Evolutionary conservation across 2,797 vertebrate genomes (phyloP).

Genomic region (Spea hammondii): DNA sequence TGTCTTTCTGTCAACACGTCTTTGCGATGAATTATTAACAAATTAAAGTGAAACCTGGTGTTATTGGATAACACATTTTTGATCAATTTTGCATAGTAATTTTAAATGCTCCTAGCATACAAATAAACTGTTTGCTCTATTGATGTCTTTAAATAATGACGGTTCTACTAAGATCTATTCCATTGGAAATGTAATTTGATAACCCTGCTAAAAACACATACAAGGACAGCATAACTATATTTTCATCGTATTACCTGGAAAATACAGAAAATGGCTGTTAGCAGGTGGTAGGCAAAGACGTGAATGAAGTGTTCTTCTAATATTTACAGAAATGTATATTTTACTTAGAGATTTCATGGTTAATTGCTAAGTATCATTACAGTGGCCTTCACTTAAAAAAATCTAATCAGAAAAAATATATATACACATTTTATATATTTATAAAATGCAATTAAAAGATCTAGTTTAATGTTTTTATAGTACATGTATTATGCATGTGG

Average conservation of each 20-base stretch:
- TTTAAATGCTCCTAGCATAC: conserved; percentile 16
- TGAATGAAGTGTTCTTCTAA: too few relatives aligned
- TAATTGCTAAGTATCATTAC: too few relatives aligned
- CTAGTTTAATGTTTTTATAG: too few relatives aligned
- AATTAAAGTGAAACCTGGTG: conserved; percentile 17
- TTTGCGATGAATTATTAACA: conserved; percentile 45
- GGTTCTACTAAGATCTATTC: conserved; percentile 22
- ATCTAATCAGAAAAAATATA: too few relatives aligned
- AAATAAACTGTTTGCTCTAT: conserved; percentile 10
- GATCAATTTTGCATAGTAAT: conserved; percentile 50
- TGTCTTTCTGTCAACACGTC: conserved; percentile 46
- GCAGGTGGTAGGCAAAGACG: too few relatives aligned
- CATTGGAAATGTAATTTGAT: conserved; percentile 19
- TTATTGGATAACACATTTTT: neutral
- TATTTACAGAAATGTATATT: too few relatives aligned
- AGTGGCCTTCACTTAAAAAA: too few relatives aligned
- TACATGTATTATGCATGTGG: too few relatives aligned
- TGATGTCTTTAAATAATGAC: conserved; percentile 17
- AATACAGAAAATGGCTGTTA: too few relatives aligned
- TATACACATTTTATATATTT: too few relatives aligned
- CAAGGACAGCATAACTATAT: conserved; percentile 16
- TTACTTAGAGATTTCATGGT: too few relatives aligned
- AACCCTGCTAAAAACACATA: conserved; percentile 7
- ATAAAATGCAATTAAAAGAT: too few relatives aligned
- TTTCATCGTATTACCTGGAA: neutral